A percentile compares a stretch with the other conserved stretches of the same genome.
Evolutionary conservation across 1,140 invertebrate genomes (phyloP).

Genomic region (Bombus confusus): DNA sequence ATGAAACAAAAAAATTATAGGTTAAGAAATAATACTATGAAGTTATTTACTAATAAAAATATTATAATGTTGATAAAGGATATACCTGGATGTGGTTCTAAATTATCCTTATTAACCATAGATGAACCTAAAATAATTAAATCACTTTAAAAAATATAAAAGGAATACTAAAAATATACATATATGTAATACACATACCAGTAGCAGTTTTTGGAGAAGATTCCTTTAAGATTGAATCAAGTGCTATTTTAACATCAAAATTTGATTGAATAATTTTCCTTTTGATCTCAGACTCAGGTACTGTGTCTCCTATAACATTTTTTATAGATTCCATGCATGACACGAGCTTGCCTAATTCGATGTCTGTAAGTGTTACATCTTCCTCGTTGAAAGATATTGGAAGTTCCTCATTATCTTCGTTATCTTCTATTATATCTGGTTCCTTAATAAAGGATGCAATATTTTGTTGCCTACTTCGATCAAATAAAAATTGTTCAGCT

Average conservation of each 20-base stretch:
- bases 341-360: constrained; percentile 88
- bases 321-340: constrained; percentile 93
- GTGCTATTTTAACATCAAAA: constrained; percentile 88
- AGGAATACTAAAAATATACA: not conserved
- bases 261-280: constrained; percentile 86
- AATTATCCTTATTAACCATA: constrained; percentile 43
- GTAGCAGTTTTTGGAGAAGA: constrained; percentile 58
- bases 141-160: not conserved
- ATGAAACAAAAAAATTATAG: constrained; percentile 79
- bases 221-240: constrained; percentile 88
- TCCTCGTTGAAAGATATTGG: constrained; percentile 77
- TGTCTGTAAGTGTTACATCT: constrained; percentile 84
- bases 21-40: constrained; percentile 54
- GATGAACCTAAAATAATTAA: constrained; percentile 51
- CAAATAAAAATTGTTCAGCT: constrained; percentile 92
- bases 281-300: constrained; percentile 87
- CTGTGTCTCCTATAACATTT: constrained; percentile 90
- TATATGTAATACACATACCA: constrained; percentile 29
- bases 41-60: not conserved
- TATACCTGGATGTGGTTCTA: constrained; percentile 71
- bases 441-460: constrained; percentile 89
- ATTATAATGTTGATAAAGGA: constrained; percentile 24
- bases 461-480: constrained; percentile 87
- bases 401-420: constrained; percentile 82
- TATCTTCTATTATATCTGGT: constrained; percentile 89